Base-by-base conservation (phyloP, 2,113 vertebrate species). In the Pithys albifrons region DNA sequence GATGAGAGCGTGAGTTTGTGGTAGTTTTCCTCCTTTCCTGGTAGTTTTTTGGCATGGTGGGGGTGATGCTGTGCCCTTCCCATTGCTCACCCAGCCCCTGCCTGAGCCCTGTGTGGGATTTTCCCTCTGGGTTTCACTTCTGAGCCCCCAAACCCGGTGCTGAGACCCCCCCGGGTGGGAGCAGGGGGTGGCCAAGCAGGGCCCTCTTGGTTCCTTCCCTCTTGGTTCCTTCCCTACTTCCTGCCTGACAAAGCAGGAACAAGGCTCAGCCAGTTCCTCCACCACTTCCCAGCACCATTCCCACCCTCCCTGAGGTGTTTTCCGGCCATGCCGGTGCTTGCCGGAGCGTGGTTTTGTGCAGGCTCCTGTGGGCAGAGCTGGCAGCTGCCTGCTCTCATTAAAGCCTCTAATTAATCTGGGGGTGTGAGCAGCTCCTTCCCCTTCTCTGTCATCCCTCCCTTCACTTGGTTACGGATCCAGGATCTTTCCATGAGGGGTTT, bases 301-400 rank as follows among this genome's bases (percentile, higher is more conserved):
- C 7, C 24, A 13, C 25, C 33, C 20, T 39, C 8, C 1, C 22
- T 3, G 29, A 12, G n/a, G 15, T 18, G 20, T 28, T 82, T 14
- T 10, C 57, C 6, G 8, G 58, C 2, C 1, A 6, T 1, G 28
- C 58, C 6, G 24, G 14, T 9, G 59, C 46, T 79, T 6, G 1
- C 55, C 0, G 2, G 20, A 6, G 25, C 0, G 0, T 1, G 7
- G 16, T 8, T 82, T 55, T 3, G 2, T 13, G 43, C 28, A 39
- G 71, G 37, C 71, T 6, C 13, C 49, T 3, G 18, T 11, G n/a
- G 58, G n/a, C 37, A 66, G 31, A 35, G 28, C 48, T 64, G 27
- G 10, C 33, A 61, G 57, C 57, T 64, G 31, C 46, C 27, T 48
- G 76, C 61, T 54, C 49, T 37, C 74, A 6, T 46, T 25, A 41